These are phyloP conservation scores for Apis dorsata DNA, from an alignment of 1,140 invertebrate species.

Conservation along the genomic window DNA sequence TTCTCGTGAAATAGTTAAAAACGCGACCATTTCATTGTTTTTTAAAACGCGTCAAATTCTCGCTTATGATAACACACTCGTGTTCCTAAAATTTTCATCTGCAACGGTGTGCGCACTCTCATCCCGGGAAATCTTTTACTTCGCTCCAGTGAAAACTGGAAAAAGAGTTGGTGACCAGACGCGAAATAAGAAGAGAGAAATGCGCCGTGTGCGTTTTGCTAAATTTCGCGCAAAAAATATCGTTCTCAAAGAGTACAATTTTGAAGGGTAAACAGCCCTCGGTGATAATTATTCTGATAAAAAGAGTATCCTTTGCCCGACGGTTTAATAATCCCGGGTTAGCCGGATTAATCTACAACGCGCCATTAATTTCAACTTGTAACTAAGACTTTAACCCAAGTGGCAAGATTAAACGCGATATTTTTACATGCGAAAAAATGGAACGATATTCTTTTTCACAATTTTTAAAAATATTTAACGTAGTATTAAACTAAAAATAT, in stretches of 20 bases:
- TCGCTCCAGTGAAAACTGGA: neutral
- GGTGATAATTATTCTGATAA: conserved; percentile 8
- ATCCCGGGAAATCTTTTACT: conserved; percentile 14
- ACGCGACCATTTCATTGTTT: neutral
- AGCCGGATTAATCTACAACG: neutral
- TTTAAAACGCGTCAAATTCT: neutral
- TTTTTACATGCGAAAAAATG: neutral
- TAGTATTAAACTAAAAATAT: too few relatives aligned
- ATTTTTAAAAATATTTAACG: too few relatives aligned
- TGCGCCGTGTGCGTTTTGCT: neutral
- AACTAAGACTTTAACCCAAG: too few relatives aligned
- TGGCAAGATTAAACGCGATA: neutral
- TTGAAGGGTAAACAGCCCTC: neutral
- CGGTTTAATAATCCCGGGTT: neutral
- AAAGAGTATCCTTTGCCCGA: too few relatives aligned
- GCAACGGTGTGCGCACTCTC: conserved; percentile 25
- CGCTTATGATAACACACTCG: neutral
- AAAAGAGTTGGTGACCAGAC: conserved; percentile 10
- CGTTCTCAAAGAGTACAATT: conserved; percentile 11
- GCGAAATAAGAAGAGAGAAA: neutral
- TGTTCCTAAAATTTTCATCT: neutral
- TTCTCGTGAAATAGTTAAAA: neutral
- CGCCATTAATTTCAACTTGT: neutral
- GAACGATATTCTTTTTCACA: too few relatives aligned
- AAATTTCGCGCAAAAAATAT: neutral